Conservation (phyloP, 2,888 invertebrate genomes). For the Yponomeuta sedellus region DNA sequence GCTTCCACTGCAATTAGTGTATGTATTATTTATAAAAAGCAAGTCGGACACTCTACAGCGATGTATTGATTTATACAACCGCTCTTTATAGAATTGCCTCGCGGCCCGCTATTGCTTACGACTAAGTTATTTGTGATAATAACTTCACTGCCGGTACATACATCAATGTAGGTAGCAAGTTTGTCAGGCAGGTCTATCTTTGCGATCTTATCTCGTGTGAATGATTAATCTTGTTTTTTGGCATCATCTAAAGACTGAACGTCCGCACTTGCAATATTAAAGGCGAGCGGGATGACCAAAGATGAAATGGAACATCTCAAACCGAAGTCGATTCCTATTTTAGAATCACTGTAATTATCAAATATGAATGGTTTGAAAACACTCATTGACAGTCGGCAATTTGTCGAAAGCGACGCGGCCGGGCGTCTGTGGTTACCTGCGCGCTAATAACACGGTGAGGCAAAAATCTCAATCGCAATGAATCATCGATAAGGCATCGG, state of each 20-base stretch:
- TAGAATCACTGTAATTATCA: slow-evolving; percentile 28
- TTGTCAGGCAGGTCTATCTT: slow-evolving; percentile 1
- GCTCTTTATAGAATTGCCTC: slow-evolving; percentile 37
- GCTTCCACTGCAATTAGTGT: slow-evolving; percentile 48
- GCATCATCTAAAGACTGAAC: not conserved
- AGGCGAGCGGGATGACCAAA: not conserved
- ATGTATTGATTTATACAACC: slow-evolving; percentile 56
- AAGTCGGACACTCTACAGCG: slow-evolving; percentile 35
- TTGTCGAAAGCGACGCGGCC: slow-evolving; percentile 54
- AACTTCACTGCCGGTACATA: slow-evolving; percentile 38
- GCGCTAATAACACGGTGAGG: slow-evolving; percentile 63
- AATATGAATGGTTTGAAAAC: slow-evolving; percentile 41
- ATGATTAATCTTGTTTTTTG: not conserved
- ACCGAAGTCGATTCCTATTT: not conserved
- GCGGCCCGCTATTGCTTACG: slow-evolving; percentile 36
- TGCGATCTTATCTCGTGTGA: not conserved
- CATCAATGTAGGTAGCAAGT: slow-evolving; percentile 16
- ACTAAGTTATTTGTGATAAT: slow-evolving; percentile 58
- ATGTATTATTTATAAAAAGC: slow-evolving; percentile 45
- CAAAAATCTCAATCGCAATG: slow-evolving; percentile 72
- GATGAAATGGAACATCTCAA: not conserved
- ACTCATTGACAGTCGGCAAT: slow-evolving; percentile 57
- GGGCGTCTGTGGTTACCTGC: slow-evolving; percentile 49
- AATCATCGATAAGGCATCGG: slow-evolving; percentile 70
- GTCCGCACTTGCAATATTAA: not conserved